These are phyloP conservation scores for Rhagoletis zephyria DNA, from an alignment of 1,140 invertebrate genomes.

Conservation along the genomic window DNA sequence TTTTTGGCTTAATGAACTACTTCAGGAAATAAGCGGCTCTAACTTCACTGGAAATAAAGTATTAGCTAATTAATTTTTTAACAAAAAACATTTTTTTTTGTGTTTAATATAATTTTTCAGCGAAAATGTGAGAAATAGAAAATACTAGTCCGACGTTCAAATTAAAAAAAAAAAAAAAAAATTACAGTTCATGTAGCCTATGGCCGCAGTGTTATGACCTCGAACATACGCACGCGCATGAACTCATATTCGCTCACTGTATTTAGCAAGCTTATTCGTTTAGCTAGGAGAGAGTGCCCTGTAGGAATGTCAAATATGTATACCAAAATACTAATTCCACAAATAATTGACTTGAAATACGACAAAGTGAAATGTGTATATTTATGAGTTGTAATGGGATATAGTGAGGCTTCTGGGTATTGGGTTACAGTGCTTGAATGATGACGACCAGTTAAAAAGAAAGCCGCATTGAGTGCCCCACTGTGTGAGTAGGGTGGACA, in stretches of 20 bases:
- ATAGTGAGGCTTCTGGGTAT: no score
- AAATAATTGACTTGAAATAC: no score
- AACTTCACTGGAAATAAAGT: background rate
- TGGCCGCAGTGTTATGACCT: background rate
- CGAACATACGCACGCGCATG: conserved; percentile 21
- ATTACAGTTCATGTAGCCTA: background rate
- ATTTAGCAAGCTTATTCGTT: background rate
- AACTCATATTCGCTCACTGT: background rate
- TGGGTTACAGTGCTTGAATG: no score
- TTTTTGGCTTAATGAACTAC: no score
- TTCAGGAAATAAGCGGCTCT: background rate
- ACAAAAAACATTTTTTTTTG: background rate
- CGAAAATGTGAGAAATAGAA: no score
- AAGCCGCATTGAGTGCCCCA: no score
- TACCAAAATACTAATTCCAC: no score
- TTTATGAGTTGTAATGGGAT: no score
- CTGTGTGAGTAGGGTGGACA: no score
- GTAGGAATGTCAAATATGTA: background rate
- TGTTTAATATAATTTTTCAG: background rate
- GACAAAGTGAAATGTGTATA: no score
- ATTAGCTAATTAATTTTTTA: background rate
- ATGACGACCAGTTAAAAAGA: no score
- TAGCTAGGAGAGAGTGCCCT: background rate
- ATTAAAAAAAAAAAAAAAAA: background rate
- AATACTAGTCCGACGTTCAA: no score